These are phyloP conservation scores for Aurelia aurita DNA, from an alignment of 30 jellyfish, hydroid and myxozoan species.

Conservation along the genomic window DNA sequence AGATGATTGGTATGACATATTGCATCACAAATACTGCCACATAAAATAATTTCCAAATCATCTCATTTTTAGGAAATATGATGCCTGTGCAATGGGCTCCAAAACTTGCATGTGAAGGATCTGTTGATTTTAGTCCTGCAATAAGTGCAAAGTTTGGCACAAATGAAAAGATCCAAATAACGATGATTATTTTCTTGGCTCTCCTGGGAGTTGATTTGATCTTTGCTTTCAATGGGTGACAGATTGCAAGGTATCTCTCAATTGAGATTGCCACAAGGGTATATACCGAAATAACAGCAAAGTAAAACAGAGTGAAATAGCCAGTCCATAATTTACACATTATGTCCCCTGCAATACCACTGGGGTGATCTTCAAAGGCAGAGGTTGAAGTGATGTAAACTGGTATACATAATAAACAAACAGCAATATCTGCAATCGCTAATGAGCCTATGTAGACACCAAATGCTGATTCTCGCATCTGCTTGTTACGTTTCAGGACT, in stretches of 20 bases:
- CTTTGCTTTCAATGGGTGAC: conserved; percentile 68
- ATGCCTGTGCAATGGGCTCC: conserved; percentile 79
- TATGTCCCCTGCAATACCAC: conserved; percentile 65
- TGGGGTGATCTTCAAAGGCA: conserved; percentile 58
- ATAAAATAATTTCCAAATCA: conserved; percentile 33
- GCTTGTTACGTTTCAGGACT: conserved; percentile 32
- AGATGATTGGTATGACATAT: conserved; percentile 62
- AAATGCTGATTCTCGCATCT: conserved; percentile 66
- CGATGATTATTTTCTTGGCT: conserved; percentile 52
- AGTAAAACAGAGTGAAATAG: conserved; percentile 62
- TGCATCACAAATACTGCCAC: conserved; percentile 57
- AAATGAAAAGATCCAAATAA: conserved; percentile 59
- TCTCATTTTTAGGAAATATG: conserved; percentile 22
- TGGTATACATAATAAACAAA: conserved; percentile 49
- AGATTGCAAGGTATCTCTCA: conserved; percentile 69
- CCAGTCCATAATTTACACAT: conserved; percentile 77
- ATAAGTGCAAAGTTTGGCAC: conserved; percentile 64
- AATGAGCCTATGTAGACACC: conserved; percentile 61
- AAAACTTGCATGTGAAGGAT: conserved; percentile 45
- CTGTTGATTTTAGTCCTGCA: conserved; percentile 61
- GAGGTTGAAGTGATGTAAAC: conserved; percentile 63
- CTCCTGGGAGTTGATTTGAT: conserved; percentile 50
- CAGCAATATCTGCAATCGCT: conserved; percentile 60
- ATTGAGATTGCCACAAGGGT: conserved; percentile 70
- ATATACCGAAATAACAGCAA: conserved; percentile 80